These are phyloP conservation scores for Cyclophora albipunctata DNA, from an alignment of 2,888 invertebrate genomes.

Conservation along the genomic window DNA sequence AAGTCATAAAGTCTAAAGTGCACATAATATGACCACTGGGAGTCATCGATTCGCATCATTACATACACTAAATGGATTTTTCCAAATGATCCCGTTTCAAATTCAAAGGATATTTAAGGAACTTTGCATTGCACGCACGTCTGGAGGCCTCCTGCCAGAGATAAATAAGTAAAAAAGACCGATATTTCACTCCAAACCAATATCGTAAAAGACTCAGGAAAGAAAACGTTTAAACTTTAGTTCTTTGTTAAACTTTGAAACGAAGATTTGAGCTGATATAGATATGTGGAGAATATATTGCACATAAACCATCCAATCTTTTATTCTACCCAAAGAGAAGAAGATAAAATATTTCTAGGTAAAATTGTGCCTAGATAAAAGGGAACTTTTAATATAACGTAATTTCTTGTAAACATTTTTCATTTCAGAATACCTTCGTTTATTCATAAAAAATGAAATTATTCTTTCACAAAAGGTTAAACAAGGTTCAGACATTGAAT, in stretches of 20 bases:
- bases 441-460: no score
- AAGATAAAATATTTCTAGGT: no score
- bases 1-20: no score
- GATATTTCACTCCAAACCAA: constrained; percentile 62
- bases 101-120: constrained; percentile 37
- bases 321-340: no score
- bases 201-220: constrained; percentile 50
- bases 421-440: no score
- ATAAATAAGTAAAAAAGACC: constrained; percentile 58
- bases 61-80: constrained; percentile 28
- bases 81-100: constrained; percentile 45
- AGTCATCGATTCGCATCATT: constrained; percentile 18
- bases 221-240: constrained; percentile 38
- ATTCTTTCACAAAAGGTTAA: no score
- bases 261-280: no score
- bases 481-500: no score
- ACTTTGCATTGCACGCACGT: constrained; percentile 55
- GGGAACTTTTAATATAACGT: no score
- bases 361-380: no score
- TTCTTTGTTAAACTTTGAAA: constrained; percentile 14
- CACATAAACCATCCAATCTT: constrained; percentile 6
- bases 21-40: no score
- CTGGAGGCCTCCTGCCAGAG: constrained; percentile 41
- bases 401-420: no score
- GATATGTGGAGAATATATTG: constrained; percentile 1